Evolutionary conservation across 1,140 invertebrate genomes (phyloP).

Genomic region (Cydia pomonella): DNA sequence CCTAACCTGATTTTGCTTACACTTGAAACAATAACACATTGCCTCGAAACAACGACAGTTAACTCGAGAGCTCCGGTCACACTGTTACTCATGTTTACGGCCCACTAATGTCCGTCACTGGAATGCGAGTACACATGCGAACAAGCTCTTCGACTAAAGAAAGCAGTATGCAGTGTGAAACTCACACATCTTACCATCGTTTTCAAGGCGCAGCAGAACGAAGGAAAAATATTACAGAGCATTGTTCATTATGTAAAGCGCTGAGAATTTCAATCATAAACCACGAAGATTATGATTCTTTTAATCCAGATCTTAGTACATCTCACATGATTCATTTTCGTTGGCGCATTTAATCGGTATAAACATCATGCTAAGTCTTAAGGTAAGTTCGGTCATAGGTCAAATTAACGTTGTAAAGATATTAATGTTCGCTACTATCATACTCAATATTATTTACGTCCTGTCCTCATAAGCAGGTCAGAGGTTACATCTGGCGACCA

Average conservation of each 20-base stretch:
- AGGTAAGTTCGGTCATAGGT: slow-evolving; percentile 2
- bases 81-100: slow-evolving; percentile 53
- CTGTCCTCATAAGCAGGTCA: slow-evolving; percentile 6
- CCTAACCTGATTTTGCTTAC: slow-evolving; percentile 20
- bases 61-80: slow-evolving; percentile 16
- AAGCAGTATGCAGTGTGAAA: not conserved
- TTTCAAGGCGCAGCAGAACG: slow-evolving; percentile 35
- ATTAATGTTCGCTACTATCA: not conserved
- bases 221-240: slow-evolving; percentile 39
- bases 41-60: slow-evolving; percentile 9
- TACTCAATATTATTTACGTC: not conserved
- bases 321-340: not conserved
- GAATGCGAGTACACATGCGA: slow-evolving; percentile 34
- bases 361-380: not conserved
- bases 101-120: slow-evolving; percentile 46
- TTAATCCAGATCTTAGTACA: not conserved
- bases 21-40: slow-evolving; percentile 30
- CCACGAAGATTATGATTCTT: slow-evolving; percentile 26
- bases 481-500: slow-evolving; percentile 6
- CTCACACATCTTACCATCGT: slow-evolving; percentile 33
- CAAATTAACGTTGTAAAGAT: not conserved
- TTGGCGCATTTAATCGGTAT: not conserved
- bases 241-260: slow-evolving; percentile 41
- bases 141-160: not conserved
- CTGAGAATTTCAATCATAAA: slow-evolving; percentile 44